Conservation (phyloP, 2,888 invertebrate species). For the Eugnorisma glareosa region DNA sequence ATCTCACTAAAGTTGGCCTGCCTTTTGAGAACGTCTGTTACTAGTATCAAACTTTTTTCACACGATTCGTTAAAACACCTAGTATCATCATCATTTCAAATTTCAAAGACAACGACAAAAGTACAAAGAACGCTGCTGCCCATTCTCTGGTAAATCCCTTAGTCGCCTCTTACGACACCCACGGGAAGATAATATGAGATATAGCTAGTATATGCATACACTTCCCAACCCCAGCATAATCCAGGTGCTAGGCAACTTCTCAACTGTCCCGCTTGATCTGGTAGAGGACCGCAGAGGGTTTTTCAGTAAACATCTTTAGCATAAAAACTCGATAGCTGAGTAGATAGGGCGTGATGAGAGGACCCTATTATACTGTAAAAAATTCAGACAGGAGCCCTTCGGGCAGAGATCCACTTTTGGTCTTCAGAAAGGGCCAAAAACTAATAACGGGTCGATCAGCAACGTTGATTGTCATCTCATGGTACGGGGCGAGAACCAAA, state of each 20-base stretch:
- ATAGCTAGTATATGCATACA: not conserved
- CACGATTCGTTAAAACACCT: not conserved
- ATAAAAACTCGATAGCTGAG: not conserved
- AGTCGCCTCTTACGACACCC: too few relatives aligned
- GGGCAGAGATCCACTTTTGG: not conserved
- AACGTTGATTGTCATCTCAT: not conserved
- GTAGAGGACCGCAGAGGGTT: not conserved
- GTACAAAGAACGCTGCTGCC: too few relatives aligned
- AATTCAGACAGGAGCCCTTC: too few relatives aligned
- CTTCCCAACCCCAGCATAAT: not conserved
- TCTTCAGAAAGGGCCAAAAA: not conserved
- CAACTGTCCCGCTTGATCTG: not conserved
- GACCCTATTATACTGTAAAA: not conserved
- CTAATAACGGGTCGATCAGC: too few relatives aligned
- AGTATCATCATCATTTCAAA: too few relatives aligned
- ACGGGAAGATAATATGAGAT: too few relatives aligned
- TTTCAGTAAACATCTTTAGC: too few relatives aligned
- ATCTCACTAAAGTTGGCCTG: not conserved
- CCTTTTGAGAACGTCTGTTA: not conserved
- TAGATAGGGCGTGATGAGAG: not conserved
- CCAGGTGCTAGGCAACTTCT: not conserved
- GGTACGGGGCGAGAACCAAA: not conserved
- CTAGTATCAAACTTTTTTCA: not conserved
- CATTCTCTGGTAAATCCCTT: too few relatives aligned
- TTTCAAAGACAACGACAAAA: too few relatives aligned